Evolutionary conservation across 2,797 vertebrate species (phyloP).

Genomic region (Pagetopsis macropterus): DNA sequence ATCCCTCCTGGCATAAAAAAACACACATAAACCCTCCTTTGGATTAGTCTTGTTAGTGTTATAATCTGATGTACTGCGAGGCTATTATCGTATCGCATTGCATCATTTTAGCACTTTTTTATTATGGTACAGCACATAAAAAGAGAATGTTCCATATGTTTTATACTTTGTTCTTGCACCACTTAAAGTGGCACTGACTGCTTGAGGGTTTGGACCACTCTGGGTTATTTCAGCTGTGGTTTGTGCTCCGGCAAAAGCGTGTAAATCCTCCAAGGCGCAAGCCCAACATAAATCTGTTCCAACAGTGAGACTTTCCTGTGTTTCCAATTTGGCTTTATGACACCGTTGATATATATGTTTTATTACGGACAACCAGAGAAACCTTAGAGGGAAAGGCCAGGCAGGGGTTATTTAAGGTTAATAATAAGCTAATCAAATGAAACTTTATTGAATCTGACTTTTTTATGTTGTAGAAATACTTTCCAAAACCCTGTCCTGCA

Average conservation of each 20-base stretch:
- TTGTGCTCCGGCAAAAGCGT: constrained; percentile 66
- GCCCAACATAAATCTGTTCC: constrained; percentile 62
- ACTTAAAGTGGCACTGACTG: constrained; percentile 54
- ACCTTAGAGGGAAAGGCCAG: not conserved
- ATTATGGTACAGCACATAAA: constrained; percentile 35
- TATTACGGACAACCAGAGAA: constrained; percentile 20
- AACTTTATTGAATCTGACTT: not conserved
- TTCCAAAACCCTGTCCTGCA: constrained; percentile 16
- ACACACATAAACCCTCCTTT: constrained; percentile 21
- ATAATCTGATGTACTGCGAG: constrained; percentile 19
- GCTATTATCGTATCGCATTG: constrained; percentile 32
- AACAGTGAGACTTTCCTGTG: constrained; percentile 60
- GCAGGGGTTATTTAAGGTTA: constrained; percentile 20
- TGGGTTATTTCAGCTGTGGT: constrained; percentile 77
- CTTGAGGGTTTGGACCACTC: constrained; percentile 65
- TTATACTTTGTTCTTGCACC: constrained; percentile 39
- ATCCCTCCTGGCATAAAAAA: constrained; percentile 14
- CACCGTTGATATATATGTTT: constrained; percentile 47
- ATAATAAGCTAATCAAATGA: constrained; percentile 25
- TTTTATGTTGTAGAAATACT: constrained; percentile 4
- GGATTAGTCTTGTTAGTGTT: not conserved
- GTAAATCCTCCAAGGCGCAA: constrained; percentile 66
- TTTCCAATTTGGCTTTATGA: constrained; percentile 64
- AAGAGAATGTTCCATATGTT: constrained; percentile 40
- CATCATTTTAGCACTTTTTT: constrained; percentile 8